Conservation (phyloP, 1,140 invertebrate species). For the Drosophila ohnishii region DNA sequence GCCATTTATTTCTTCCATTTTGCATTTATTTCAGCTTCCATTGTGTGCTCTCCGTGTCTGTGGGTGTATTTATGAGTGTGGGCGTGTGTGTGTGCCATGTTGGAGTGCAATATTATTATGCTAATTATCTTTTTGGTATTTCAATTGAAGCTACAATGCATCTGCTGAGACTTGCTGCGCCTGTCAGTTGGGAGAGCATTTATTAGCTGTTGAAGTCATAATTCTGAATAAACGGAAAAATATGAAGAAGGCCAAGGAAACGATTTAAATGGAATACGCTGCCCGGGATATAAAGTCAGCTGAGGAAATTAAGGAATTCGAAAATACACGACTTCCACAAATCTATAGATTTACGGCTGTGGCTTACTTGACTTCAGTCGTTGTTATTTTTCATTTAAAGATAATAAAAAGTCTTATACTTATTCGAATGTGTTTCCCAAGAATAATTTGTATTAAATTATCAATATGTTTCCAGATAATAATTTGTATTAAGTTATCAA, state of each 20-base stretch:
- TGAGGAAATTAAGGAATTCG: neutral
- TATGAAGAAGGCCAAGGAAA: neutral
- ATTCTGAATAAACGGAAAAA: neutral
- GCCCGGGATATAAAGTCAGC: no score
- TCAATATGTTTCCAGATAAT: neutral
- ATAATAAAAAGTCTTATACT: neutral
- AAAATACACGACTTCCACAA: neutral
- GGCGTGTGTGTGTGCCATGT: conserved; percentile 8
- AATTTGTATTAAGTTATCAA: no score
- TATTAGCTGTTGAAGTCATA: conserved; percentile 10
- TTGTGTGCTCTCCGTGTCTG: conserved; percentile 26
- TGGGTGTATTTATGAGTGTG: conserved; percentile 16
- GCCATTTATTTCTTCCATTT: conserved; percentile 62
- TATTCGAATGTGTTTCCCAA: neutral
- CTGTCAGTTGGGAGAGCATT: conserved; percentile 6
- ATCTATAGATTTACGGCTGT: neutral
- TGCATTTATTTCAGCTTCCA: conserved; percentile 56
- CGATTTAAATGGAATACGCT: neutral
- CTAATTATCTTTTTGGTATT: conserved; percentile 73
- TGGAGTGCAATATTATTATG: conserved; percentile 65
- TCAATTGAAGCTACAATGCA: conserved; percentile 59
- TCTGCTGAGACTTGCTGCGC: conserved; percentile 21
- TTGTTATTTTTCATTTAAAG: neutral
- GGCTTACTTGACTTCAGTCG: neutral
- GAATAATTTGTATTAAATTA: no score